phyloP scores from a whole-genome alignment of 2,113 vertebrate species.

The Ictidomys tridecemlineatus region DNA sequence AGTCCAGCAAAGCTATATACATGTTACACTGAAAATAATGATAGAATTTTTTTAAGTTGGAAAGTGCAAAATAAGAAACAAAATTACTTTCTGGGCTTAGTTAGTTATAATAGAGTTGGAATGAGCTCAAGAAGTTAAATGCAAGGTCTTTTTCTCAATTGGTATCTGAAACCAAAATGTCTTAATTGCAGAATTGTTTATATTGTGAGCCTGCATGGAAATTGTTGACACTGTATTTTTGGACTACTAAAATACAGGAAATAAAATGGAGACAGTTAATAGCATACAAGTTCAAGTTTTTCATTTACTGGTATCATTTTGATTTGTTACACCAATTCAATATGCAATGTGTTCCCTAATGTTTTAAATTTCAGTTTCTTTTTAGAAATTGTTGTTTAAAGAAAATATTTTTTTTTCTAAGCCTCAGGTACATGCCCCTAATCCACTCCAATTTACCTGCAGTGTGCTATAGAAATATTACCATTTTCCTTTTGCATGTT shows the following conservation, averaged over 20 bases:
- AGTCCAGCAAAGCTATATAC: background rate
- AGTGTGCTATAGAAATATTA: background rate
- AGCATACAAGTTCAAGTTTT: background rate
- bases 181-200: background rate
- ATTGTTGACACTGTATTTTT: background rate
- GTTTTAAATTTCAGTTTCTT: background rate
- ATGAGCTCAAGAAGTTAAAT: background rate
- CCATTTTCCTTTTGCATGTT: background rate
- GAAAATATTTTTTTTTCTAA: background rate
- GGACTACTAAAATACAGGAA: background rate
- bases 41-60: background rate
- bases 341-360: background rate
- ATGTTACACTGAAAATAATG: background rate
- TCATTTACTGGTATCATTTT: background rate
- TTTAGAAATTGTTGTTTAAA: constrained; percentile 3
- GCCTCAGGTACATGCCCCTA: background rate
- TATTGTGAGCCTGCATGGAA: background rate
- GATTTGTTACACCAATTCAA: background rate
- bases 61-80: background rate
- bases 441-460: background rate
- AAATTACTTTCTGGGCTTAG: background rate
- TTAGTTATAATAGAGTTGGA: background rate
- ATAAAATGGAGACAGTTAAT: background rate
- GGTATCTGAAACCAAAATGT: background rate
- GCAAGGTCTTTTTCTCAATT: background rate